Conservation (phyloP, 2,797 vertebrate species). For the Simalia tracyae region DNA sequence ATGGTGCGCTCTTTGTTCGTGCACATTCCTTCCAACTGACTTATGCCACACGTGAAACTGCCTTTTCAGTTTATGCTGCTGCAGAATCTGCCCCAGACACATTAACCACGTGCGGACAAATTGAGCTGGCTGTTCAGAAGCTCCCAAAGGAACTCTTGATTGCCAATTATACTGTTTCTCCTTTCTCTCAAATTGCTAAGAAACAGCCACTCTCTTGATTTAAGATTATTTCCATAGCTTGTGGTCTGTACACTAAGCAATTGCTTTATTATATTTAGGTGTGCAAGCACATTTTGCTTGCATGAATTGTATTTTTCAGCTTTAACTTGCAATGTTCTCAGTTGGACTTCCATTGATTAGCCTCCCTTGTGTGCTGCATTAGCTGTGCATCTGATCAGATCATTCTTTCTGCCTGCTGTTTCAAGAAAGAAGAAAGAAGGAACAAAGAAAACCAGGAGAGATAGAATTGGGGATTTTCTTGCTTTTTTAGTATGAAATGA, state of each 20-base stretch:
- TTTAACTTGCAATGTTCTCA: conserved; percentile 59
- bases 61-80: background rate
- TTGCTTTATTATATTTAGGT: conserved; percentile 63
- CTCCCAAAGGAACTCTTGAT: conserved; percentile 73
- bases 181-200: conserved; percentile 76
- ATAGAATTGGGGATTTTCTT: conserved; percentile 18
- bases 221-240: conserved; percentile 70
- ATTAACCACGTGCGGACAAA: conserved; percentile 71
- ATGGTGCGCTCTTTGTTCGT: conserved; percentile 8
- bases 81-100: conserved; percentile 61
- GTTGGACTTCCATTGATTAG: conserved; percentile 69
- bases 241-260: conserved; percentile 58
- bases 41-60: conserved; percentile 37
- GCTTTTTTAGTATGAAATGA: background rate
- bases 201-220: conserved; percentile 76
- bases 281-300: conserved; percentile 55
- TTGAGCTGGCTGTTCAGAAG: conserved; percentile 67
- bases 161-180: conserved; percentile 75
- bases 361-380: conserved; percentile 60
- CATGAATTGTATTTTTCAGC: conserved; percentile 58
- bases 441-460: conserved; percentile 41
- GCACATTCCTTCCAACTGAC: conserved; percentile 44
- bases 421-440: conserved; percentile 43
- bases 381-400: conserved; percentile 57
- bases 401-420: conserved; percentile 40